Base-by-base conservation (phyloP, 2,113 vertebrate species). In the Myotis davidii region DNA sequence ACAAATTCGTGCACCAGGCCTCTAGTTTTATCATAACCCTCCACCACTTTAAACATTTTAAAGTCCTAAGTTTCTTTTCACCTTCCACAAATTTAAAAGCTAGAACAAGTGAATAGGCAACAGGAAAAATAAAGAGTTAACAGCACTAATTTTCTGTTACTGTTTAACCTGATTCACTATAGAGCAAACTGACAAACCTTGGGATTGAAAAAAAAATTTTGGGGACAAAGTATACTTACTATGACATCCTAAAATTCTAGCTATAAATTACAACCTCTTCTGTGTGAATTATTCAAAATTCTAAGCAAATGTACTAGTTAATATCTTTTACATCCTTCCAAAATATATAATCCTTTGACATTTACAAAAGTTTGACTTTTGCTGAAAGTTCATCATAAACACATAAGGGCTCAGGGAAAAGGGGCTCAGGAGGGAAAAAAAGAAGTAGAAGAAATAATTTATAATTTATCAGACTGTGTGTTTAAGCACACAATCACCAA, bases 351-450 rank as follows among this genome's bases (percentile, higher is more conserved):
- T 74, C 85, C 79, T 74, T 74, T 94, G 54, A 72, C 32, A 74
- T 89, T 92, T 74, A 81, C 2, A 81, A 78, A 94, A 74, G 54
- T 34, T 85, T 74, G 18, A 54, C 23, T 85, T 94, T n/a, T 74
- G n/a, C 73, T 34, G 21, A 74, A 73, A 86, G 65, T 85, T 72
- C 42, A 48, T 21, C 37, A 72, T 45, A 77, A 77, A 65, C 37
- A 74, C 7, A 7, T 2, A 32, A 16, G 50, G 61, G 59, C 2
- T 42, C 59, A 61, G 25, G 1, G 18, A 3, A 73, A 17, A 42
- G 14, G 17, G 56, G 12, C 17, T 89, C 21, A 74, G 6, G 56
- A 18, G 79, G 3, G 64, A 85, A 64, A 48, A 34, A 56, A 77
- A 84, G 12, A 56, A 27, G 39, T 29, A 39, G n/a, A 52, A 50